These are phyloP conservation scores for Laothoe populi DNA, from an alignment of 2,888 invertebrate species.

Conservation along the genomic window DNA sequence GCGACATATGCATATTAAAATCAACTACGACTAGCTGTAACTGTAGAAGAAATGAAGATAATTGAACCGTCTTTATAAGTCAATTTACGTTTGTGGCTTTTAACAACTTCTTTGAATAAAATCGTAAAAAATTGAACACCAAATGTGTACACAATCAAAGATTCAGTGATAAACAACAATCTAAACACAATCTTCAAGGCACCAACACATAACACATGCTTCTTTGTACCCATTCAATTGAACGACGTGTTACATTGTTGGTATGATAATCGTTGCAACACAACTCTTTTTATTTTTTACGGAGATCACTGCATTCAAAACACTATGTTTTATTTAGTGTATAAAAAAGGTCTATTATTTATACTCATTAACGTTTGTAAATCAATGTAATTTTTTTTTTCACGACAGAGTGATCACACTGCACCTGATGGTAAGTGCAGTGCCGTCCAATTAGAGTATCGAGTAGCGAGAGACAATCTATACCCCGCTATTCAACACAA, in stretches of 20 bases:
- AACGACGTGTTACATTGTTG: slow-evolving; percentile 47
- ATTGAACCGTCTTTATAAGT: not conserved
- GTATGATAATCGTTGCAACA: slow-evolving; percentile 33
- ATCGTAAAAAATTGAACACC: slow-evolving; percentile 34
- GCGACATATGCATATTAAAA: not conserved
- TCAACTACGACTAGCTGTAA: not conserved
- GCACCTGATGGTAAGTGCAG: not conserved
- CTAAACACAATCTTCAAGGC: slow-evolving; percentile 49
- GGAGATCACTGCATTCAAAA: not conserved
- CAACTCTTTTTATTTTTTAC: slow-evolving; percentile 22
- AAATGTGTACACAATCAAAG: slow-evolving; percentile 46
- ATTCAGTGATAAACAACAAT: slow-evolving; percentile 50
- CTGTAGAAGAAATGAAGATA: not conserved
- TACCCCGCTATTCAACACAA: no score
- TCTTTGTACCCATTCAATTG: slow-evolving; percentile 53
- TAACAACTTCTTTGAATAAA: slow-evolving; percentile 8
- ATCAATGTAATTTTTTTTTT: not conserved
- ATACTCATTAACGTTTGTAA: not conserved
- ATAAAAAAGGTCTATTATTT: not conserved
- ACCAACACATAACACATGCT: slow-evolving; percentile 43
- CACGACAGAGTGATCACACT: not conserved
- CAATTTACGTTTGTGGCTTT: not conserved
- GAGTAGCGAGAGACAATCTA: no score
- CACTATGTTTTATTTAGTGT: not conserved
- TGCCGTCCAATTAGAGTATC: no score